Percentiles rank a stretch among this genome's conserved stretches.
Evolutionary conservation across 2,113 vertebrate genomes (phyloP).

Genomic region (Propithecus coquereli): DNA sequence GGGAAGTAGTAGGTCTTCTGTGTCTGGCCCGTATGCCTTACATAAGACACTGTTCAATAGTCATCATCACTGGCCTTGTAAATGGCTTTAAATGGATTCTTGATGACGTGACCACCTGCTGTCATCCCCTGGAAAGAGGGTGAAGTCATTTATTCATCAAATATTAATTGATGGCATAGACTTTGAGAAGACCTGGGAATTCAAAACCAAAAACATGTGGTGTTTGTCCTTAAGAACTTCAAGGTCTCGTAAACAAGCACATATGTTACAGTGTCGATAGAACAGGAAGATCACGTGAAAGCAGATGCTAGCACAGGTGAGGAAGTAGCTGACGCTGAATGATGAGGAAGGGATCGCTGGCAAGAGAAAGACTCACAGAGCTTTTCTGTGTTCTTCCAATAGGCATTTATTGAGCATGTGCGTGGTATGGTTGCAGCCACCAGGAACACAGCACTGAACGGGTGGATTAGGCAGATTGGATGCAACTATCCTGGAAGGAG

Average conservation of each 20-base stretch:
- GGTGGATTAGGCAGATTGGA: not conserved
- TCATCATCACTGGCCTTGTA: not conserved
- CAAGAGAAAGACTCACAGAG: not conserved
- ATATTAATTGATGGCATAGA: not conserved
- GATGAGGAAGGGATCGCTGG: too few relatives aligned
- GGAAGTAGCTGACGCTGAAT: not conserved
- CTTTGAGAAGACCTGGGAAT: not conserved
- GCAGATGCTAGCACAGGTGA: not conserved
- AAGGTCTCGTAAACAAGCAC: not conserved
- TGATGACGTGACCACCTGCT: not conserved
- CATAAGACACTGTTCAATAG: not conserved
- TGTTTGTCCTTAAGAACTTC: not conserved
- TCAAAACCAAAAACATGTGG: not conserved
- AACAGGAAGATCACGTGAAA: too few relatives aligned
- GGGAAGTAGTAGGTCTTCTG: not conserved
- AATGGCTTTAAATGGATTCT: slow-evolving; percentile 22
- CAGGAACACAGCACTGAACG: too few relatives aligned
- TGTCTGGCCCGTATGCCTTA: not conserved
- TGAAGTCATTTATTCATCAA: slow-evolving; percentile 49
- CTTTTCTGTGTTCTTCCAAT: not conserved
- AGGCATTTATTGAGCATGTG: not conserved
- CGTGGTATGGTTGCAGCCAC: not conserved
- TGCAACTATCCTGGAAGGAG: accelerated
- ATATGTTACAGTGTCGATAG: accelerated
- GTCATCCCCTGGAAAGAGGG: not conserved